Base-by-base conservation (phyloP, 64 coral and sea anemone genomes). In the Porites australiensis region DNA sequence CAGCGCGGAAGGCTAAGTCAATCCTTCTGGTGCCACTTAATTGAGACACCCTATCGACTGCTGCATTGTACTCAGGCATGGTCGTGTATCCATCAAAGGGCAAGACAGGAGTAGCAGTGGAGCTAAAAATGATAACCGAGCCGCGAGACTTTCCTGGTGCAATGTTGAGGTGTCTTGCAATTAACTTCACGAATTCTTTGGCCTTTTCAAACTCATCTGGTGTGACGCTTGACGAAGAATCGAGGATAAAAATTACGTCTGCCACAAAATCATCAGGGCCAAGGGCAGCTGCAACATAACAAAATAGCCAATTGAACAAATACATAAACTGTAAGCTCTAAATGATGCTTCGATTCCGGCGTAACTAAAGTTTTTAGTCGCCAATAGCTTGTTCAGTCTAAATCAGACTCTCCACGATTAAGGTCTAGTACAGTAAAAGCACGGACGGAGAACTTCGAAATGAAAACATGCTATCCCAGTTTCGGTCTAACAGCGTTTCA, bases 171-270 rank as follows among this genome's bases (percentile, higher is more conserved):
- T 92, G 68, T 43, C 88, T 82, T 86, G 95, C 95, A 46, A 96
- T 84, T 44, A 82, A 59, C 48, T 93, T 96, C 4, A 96, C 87
- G 63, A 89, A 96, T 18, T 89, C 90, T 50, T 93, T 96, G 54
- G 89, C 61, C 15, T 85, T 70, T 13, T 71, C 7, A 18, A 67
- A 96, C 13, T 93, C 86, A 73, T 89, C 43, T 18, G 79, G 48
- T 70, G 43, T 89, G 13, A 96, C 87, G 66, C 11, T 51, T 21
- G 74, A 83, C 27, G 95, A 96, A 20, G 95, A 92, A 64, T 96
- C 95, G 23, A 92, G 43, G 5, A 96, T 81, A 62, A 96, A 96
- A 43, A 93, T 76, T 15, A 96, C 75, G 60, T 96, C 95, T 46
- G 90, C 79, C 19, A 74, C 87, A 70, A 92, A 79, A 7, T 90